phyloP scores from a whole-genome alignment of 2,797 vertebrate species.

The Rhinoraja longicauda region DNA sequence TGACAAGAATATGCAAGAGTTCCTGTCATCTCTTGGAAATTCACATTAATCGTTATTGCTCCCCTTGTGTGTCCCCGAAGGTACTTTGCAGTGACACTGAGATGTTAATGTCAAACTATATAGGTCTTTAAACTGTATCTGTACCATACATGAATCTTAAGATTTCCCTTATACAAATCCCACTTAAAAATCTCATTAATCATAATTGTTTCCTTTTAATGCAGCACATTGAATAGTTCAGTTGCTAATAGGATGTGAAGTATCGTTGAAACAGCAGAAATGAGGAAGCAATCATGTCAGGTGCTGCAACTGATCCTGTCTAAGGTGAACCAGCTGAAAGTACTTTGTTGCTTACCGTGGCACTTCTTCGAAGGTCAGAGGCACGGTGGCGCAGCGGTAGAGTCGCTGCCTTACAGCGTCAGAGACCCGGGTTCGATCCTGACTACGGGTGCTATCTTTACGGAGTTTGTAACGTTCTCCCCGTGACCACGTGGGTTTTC shows the following conservation, averaged over 20 bases:
- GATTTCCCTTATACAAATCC: not conserved
- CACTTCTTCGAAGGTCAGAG: not conserved
- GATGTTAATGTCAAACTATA: slow-evolving; percentile 7
- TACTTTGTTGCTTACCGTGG: not conserved
- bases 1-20: not conserved
- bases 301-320: not conserved
- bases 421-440: too few relatives aligned
- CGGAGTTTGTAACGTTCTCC: too few relatives aligned
- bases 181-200: slow-evolving; percentile 15
- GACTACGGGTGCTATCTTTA: too few relatives aligned
- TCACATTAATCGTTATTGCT: slow-evolving; percentile 12
- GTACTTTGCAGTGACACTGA: not conserved
- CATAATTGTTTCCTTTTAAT: slow-evolving; percentile 14
- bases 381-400: too few relatives aligned
- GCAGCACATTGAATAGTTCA: not conserved
- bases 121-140: not conserved
- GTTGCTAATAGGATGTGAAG: not conserved
- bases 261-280: not conserved
- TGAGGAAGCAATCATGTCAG: not conserved
- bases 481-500: too few relatives aligned
- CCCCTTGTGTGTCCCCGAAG: not conserved
- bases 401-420: too few relatives aligned
- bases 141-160: not conserved
- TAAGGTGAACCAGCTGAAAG: not conserved
- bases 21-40: not conserved